A percentile compares a stretch with the other conserved stretches of the same genome.
phyloP scores from a whole-genome alignment of 1,140 invertebrate genomes.

The Bradysia coprophila region DNA sequence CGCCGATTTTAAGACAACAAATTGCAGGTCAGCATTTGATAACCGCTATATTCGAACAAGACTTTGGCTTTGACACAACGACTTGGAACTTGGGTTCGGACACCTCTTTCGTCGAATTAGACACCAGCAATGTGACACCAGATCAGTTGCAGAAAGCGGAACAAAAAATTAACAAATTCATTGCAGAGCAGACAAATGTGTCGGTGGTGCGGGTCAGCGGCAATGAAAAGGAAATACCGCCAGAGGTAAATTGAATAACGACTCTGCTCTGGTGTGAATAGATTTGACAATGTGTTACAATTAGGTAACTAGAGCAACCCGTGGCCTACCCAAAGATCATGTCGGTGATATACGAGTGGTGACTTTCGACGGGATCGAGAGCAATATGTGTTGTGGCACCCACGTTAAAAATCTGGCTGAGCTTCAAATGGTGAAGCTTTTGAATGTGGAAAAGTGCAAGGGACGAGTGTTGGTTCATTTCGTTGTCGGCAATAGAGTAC shows the following conservation, averaged over 20 bases:
- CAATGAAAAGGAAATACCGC: constrained; percentile 23
- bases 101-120: constrained; percentile 43
- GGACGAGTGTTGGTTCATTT: constrained; percentile 42
- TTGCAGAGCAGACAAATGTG: constrained; percentile 37
- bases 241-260: constrained; percentile 28
- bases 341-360: constrained; percentile 51
- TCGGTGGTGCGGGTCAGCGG: constrained; percentile 39
- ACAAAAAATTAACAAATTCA: constrained; percentile 42
- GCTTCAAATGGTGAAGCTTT: constrained; percentile 57
- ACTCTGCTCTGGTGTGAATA: not conserved
- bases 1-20: not conserved
- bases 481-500: constrained; percentile 46
- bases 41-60: constrained; percentile 53
- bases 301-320: constrained; percentile 10
- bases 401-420: constrained; percentile 61
- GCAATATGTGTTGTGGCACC: constrained; percentile 74
- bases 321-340: constrained; percentile 59
- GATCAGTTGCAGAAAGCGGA: constrained; percentile 35
- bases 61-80: constrained; percentile 44
- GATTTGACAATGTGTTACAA: not conserved
- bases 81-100: constrained; percentile 64
- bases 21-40: constrained; percentile 54
- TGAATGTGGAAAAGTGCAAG: constrained; percentile 50
- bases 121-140: constrained; percentile 26
- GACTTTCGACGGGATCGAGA: constrained; percentile 48